Evolutionary conservation across 2,113 vertebrate species (phyloP), one percentile per base, ranked within the genome.

Genomic region (Herpailurus yagouaroundi): DNA sequence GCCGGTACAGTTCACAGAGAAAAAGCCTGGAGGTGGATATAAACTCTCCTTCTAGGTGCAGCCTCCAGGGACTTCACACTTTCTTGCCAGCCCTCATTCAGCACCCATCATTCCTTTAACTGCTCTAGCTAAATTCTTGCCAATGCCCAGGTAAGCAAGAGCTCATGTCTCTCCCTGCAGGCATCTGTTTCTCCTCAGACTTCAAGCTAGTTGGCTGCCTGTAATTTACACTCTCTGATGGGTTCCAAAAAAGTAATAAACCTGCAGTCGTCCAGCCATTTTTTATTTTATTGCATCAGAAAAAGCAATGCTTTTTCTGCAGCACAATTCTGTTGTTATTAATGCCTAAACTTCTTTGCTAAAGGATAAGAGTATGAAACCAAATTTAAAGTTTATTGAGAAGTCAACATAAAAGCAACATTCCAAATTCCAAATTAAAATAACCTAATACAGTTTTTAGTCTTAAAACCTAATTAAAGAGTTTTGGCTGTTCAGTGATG

Each of bases 381-480:
- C 41, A 82, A 94, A 94, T 83, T 80, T 91, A 94, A 84, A 85
- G 71, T 50, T 82, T 91, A 83, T 16, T 95, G 27, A 94, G 64
- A 97, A 95, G 71, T 77, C 77, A 96, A 68, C 48, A 92, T 95
- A 93, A 97, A 96, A 97, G 77, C 63, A 96, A 77, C n/a, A 55
- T 71, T 95, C 45, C 76, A 90, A 89, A 81, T 57, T 91, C n/a
- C 36, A 95, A 89, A 96, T 83, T 94, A 92, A 96, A 95, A 94
- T 93, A 84, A 27, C 90, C 36, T 71, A 89, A 86, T 29, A 66
- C 41, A 89, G 94, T 71, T 94, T 93, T 95, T 85, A 87, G 85
- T 94, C 73, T 96, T 92, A 95, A 96, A 97, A 90, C 13, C 52
- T 96, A 97, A 95, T 93, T 96, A 87, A 29, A 88, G 38, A 91